Evolutionary conservation across 2,888 invertebrate species (phyloP).

Genomic region (Hermodice carunculata): DNA sequence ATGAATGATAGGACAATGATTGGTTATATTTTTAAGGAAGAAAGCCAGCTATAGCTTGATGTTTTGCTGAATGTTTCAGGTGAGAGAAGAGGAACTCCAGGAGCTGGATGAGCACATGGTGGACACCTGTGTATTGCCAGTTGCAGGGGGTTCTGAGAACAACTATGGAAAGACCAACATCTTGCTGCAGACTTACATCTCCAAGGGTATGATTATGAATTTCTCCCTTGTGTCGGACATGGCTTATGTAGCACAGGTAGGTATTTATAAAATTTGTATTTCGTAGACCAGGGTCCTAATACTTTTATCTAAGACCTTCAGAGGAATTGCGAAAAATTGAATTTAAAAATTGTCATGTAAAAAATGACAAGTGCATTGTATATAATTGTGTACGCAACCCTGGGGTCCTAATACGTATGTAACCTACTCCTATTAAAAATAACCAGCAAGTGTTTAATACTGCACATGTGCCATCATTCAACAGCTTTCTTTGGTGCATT

Average conservation of each 20-base stretch:
- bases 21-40: not conserved
- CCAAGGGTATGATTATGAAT: constrained; percentile 82
- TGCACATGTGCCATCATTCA: no score
- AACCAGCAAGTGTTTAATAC: no score
- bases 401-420: no score
- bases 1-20: not conserved
- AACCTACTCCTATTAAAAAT: no score
- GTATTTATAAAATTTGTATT: constrained; percentile 6
- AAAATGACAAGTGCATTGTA: no score
- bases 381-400: no score
- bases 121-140: constrained; percentile 82
- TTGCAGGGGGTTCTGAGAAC: constrained; percentile 88
- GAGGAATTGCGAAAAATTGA: no score
- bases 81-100: constrained; percentile 93
- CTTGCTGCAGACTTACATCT: constrained; percentile 85
- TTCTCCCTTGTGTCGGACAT: constrained; percentile 91
- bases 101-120: constrained; percentile 86
- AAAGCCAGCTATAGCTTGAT: not conserved
- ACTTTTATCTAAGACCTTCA: no score
- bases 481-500: no score
- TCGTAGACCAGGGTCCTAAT: no score
- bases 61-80: constrained; percentile 71
- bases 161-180: constrained; percentile 89
- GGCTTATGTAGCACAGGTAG: constrained; percentile 88
- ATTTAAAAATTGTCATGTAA: no score